Evolutionary conservation across 2,797 vertebrate species (phyloP), one percentile per base, ranked within the genome.

Genomic region (Dermochelys coriacea): DNA sequence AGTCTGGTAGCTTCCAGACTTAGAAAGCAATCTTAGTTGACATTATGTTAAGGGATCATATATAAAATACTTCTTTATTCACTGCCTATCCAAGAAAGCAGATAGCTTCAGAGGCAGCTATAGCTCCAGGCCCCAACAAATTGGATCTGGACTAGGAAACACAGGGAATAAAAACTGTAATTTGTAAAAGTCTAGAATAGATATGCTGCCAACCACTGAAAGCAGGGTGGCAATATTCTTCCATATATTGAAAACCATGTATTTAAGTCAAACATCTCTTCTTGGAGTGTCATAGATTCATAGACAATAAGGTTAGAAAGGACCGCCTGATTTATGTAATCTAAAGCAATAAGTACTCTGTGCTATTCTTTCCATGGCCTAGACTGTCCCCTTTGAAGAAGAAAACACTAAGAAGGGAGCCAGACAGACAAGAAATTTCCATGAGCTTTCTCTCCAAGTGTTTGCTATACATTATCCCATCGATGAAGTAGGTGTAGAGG

Each of bases 51-150:
- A 54, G 90, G 86, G 34, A 87, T 77, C 37, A 52, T 37, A 85
- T 87, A 96, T 81, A 89, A 92, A 94, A 93, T 87, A 90, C 78
- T 82, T 96, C 88, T 90, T 95, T 93, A 91, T 96, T 95, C 89
- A 85, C 49, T 45, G 51, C 19, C 79, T 81, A 80, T 5, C 77
- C 91, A 85, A 94, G 59, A 92, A 96, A 96, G 82, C 4, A 92
- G 82, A 85, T 54, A 79, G 55, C 79, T 95, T 93, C 94, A 89
- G 88, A 95, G 29, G 59, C 94, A 91, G 82, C 86, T 75, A 3
- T 91, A 89, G 93, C 95, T 95, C 34, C 92, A 93, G 91, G 93
- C 83, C 79, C 88, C 52, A 80, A 52, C 87, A 96, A 97, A 97
- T 95, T 96, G 96, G 52, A 75, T 93, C 88, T 93, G 89, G 86